Evolutionary conservation across 2,113 vertebrate genomes (phyloP).

Genomic region (Leiothrix lutea): DNA sequence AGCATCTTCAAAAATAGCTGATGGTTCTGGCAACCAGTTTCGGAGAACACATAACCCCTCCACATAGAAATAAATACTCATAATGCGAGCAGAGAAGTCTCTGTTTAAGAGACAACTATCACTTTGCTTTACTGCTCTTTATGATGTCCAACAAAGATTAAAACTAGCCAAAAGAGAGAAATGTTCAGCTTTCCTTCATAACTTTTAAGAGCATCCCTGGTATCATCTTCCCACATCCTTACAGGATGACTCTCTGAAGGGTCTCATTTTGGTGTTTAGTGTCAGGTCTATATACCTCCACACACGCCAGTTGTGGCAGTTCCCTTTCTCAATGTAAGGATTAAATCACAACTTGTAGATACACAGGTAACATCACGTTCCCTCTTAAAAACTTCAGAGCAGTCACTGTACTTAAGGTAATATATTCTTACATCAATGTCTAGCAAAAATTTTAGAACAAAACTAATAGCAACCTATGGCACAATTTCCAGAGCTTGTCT

Average conservation of each 20-base stretch:
- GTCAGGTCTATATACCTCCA: neutral
- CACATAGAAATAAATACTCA: neutral
- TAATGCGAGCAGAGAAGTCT: neutral
- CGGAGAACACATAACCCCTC: neutral
- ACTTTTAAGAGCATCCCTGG: neutral
- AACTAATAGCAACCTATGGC: neutral
- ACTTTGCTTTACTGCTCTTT: neutral
- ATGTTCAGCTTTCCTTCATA: neutral
- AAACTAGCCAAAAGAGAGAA: neutral
- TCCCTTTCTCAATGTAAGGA: neutral
- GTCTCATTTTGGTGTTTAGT: neutral
- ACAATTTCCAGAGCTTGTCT: neutral
- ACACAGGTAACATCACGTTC: neutral
- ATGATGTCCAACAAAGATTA: neutral
- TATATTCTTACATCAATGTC: neutral
- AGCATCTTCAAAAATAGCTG: neutral
- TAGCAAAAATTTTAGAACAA: neutral
- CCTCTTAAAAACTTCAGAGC: neutral
- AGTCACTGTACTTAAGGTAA: neutral
- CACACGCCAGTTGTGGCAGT: neutral
- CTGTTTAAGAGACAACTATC: neutral
- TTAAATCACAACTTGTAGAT: neutral
- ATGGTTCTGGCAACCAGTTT: neutral
- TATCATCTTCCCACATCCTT: neutral
- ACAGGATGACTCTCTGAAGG: neutral